phyloP scores from a whole-genome alignment of 2,113 vertebrate species.

The Opisthocomus hoazin region DNA sequence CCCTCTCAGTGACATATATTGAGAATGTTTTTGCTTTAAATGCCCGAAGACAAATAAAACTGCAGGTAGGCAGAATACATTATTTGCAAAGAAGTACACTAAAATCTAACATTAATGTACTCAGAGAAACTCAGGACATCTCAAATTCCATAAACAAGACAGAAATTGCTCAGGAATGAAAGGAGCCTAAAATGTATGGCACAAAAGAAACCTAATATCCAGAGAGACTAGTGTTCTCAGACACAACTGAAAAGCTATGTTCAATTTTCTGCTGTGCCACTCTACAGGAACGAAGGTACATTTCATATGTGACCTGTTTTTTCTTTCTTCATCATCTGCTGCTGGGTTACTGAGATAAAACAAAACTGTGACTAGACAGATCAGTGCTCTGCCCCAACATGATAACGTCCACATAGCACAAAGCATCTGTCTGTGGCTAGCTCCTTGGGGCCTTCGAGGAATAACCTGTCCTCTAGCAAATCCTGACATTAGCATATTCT shows the following conservation, averaged over 20 bases:
- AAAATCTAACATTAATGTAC: neutral
- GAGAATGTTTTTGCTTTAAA: neutral
- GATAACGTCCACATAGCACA: neutral
- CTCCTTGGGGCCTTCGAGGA: fast-evolving
- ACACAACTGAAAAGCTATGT: neutral
- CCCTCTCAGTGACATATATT: neutral
- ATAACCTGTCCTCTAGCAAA: neutral
- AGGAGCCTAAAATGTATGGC: neutral
- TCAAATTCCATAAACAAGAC: neutral
- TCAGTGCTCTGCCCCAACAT: neutral
- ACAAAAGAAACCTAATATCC: neutral
- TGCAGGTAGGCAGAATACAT: fast-evolving
- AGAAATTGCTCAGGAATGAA: neutral
- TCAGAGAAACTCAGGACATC: neutral
- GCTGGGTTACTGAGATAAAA: neutral
- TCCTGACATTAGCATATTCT: neutral
- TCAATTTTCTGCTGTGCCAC: neutral
- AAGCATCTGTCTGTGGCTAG: neutral
- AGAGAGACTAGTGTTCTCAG: neutral
- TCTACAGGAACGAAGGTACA: neutral
- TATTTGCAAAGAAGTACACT: neutral
- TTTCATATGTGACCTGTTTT: neutral
- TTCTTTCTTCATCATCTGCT: neutral
- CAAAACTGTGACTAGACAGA: neutral
- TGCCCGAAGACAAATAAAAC: neutral